A percentile compares a stretch with the other conserved stretches of the same genome.
Conservation (phyloP, 2,888 invertebrate species). For the Merodon equestris region DNA sequence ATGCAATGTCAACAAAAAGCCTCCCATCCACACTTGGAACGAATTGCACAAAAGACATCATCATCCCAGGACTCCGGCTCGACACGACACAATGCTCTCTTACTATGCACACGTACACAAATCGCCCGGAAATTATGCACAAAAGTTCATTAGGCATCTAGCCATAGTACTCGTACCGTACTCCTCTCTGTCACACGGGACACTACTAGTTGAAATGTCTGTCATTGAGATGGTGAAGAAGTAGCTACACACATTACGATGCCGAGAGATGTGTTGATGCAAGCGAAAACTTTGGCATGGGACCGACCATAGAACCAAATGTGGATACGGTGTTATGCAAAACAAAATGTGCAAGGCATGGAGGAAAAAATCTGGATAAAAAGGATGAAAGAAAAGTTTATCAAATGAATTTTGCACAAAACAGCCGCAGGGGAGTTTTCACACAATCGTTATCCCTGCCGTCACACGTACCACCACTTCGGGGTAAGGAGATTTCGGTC, state of each 20-base stretch:
- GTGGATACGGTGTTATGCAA: no score
- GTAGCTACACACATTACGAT: constrained; percentile 32
- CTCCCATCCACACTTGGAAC: constrained; percentile 20
- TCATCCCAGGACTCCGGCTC: not conserved
- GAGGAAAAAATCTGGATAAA: constrained; percentile 7
- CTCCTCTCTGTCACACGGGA: constrained; percentile 1
- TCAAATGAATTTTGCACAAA: constrained; percentile 56
- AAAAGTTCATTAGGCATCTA: constrained; percentile 57
- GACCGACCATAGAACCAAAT: no score
- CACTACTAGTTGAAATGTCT: not conserved
- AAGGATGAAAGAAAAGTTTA: constrained; percentile 28
- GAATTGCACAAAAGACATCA: not conserved
- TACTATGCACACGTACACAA: no score
- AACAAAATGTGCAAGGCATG: no score
- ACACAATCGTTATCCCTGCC: constrained; percentile 1
- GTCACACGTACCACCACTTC: constrained; percentile 13
- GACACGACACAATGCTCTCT: constrained; percentile 26
- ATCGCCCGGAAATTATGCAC: constrained; percentile 41
- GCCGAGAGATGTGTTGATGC: constrained; percentile 43
- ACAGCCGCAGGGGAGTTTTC: constrained; percentile 47
- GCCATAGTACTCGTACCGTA: constrained; percentile 7
- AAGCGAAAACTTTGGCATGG: constrained; percentile 21
- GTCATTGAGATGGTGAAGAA: not conserved
- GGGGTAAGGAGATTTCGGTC: constrained; percentile 14
- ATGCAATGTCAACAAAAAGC: constrained; percentile 59